Base-by-base conservation (phyloP, 53 echinoderm and acorn worm species). In the Echinometra lucunter region DNA sequence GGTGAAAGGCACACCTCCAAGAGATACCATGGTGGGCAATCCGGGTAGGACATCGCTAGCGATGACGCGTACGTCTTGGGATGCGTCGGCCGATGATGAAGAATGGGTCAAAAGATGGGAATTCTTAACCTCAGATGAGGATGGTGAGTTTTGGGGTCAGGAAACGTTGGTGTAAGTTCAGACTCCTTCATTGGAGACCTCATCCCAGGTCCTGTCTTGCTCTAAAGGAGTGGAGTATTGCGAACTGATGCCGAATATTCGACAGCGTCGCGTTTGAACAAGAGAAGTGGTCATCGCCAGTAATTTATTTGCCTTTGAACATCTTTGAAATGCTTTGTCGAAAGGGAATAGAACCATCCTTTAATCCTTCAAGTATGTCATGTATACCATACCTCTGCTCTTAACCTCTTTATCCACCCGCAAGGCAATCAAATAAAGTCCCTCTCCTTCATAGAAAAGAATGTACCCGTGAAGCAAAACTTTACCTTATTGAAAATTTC, bases 61-160 rank as follows among this genome's bases (percentile, higher is more conserved):
- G 44, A 63, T 82, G 94, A 94, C 82, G 66, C 57, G 94, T n/a
- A 83, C 94, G n/a, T 94, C 94, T 4, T 94, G 94, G 94, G 94
- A 94, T 45, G 94, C 94, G 9, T 94, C 94, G 10, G 94, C 94
- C 27, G 94, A 94, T 30, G 94, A 94, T 82, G 94, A 94, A 58
- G 94, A 94, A 60, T 94, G 94, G 94, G 85, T 94, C 37, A 94
- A 94, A 45, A 85, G 94, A 40, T 94, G 94, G 94, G 94, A 94
- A 28, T 94, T 94, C 85, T 60, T 94, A 18, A 94, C 94, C 23
- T 94, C 94, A 21, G 94, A 94, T 40, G 94, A 94, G 25, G 94
- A 94, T 63, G 94, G 94, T 6, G 94, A 94, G 30, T 94, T 94
- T 85, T 94, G 94, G 94, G 94, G 94, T 15, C 94, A 94, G 66